Percentiles rank a stretch among this genome's conserved stretches.
phyloP scores from a whole-genome alignment of 37 sponge, comb jelly and placozoan genomes.

The Bolinopsis microptera region DNA sequence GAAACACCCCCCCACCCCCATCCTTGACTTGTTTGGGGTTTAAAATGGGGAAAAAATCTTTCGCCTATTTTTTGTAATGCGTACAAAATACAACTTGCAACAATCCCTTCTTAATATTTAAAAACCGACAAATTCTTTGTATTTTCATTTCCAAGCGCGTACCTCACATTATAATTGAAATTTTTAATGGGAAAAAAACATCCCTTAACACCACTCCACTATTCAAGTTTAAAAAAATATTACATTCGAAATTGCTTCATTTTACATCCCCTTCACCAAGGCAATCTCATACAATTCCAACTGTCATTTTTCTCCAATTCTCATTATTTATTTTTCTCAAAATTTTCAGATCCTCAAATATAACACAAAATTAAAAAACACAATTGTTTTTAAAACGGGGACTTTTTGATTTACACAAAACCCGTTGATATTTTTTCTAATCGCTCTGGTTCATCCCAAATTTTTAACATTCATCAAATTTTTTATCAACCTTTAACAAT shows the following conservation, averaged over 20 bases:
- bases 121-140: constrained; percentile 55
- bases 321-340: constrained; percentile 50
- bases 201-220: constrained; percentile 35
- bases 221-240: constrained; percentile 32
- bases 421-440: constrained; percentile 37
- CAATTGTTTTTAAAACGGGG: constrained; percentile 27
- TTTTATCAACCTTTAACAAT: too few species aligned
- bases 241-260: constrained; percentile 63
- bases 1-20: background rate
- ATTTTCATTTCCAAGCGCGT: background rate
- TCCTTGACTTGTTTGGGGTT: too few species aligned
- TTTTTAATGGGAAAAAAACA: background rate
- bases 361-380: constrained; percentile 13
- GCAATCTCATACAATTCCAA: constrained; percentile 20
- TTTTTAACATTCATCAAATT: too few species aligned
- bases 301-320: constrained; percentile 26
- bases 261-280: background rate
- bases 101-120: too few species aligned
- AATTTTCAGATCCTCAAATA: background rate
- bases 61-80: too few species aligned
- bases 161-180: background rate
- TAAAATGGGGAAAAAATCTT: too few species aligned
- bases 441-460: constrained; percentile 16
- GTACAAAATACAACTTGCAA: constrained; percentile 46
- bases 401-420: background rate